Percentiles rank a stretch among this genome's conserved stretches.
Evolutionary conservation across 2,888 invertebrate genomes (phyloP).

Genomic region (Stomorhina lunata): DNA sequence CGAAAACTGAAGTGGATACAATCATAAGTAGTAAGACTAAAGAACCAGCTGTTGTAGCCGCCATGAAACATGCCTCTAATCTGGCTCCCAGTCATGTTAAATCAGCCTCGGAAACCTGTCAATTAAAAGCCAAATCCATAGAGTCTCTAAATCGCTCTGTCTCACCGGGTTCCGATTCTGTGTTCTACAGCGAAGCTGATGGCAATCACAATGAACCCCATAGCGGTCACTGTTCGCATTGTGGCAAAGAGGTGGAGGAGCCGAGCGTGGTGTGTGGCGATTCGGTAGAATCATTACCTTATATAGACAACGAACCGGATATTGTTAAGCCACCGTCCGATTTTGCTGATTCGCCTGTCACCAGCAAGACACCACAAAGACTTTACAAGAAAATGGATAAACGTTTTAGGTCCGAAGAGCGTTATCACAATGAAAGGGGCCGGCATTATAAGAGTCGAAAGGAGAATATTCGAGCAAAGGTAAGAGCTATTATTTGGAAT

Average conservation of each 20-base stretch:
- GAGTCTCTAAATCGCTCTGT: constrained; percentile 91
- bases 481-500: too few species aligned
- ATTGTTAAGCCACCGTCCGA: constrained; percentile 94
- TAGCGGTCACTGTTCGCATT: constrained; percentile 88
- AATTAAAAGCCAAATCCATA: constrained; percentile 90
- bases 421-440: constrained; percentile 81
- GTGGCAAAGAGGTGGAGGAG: constrained; percentile 89
- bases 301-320: constrained; percentile 81
- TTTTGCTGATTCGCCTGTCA: constrained; percentile 91
- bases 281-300: constrained; percentile 79
- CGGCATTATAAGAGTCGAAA: constrained; percentile 85
- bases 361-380: constrained; percentile 81
- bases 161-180: constrained; percentile 94
- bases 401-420: constrained; percentile 89
- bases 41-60: constrained; percentile 30
- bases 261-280: constrained; percentile 76
- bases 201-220: constrained; percentile 79
- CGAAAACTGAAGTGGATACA: constrained; percentile 68
- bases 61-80: constrained; percentile 6
- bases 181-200: constrained; percentile 91
- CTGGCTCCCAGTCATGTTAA: constrained; percentile 62
- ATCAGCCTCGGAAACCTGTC: constrained; percentile 73
- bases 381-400: constrained; percentile 90
- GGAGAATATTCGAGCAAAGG: constrained; percentile 89
- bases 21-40: constrained; percentile 9